phyloP scores from a whole-genome alignment of 2,797 vertebrate species.

The Acridotheres tristis region DNA sequence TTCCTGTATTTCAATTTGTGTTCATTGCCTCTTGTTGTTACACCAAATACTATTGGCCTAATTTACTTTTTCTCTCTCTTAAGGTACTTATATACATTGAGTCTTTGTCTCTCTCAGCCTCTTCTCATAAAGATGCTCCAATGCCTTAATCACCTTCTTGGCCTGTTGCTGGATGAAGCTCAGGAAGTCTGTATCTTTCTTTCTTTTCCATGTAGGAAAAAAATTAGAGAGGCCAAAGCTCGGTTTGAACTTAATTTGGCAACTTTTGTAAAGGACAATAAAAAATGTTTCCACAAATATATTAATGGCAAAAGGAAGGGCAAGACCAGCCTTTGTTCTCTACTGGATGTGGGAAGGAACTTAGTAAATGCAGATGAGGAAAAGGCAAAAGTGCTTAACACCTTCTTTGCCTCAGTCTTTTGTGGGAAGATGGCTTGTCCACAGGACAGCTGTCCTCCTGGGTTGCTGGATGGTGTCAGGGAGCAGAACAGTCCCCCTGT shows the following conservation, averaged over 20 bases:
- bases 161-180: neutral
- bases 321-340: neutral
- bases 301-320: neutral
- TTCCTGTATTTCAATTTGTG: neutral
- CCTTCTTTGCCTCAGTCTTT: neutral
- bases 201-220: neutral
- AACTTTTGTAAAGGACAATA: neutral
- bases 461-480: neutral
- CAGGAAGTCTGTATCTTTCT: neutral
- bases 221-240: neutral
- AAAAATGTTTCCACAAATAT: neutral
- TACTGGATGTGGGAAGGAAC: too few species aligned
- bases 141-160: neutral
- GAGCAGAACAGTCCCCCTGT: neutral
- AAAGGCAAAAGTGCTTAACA: neutral
- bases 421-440: neutral
- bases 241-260: neutral
- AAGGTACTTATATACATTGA: neutral
- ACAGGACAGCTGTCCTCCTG: neutral
- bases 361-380: neutral
- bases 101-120: neutral
- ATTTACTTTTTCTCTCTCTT: neutral
- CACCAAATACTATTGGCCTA: neutral
- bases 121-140: neutral
- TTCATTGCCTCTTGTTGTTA: neutral